phyloP scores from a whole-genome alignment of 2,113 vertebrate genomes.

The Pundamilia nyererei region DNA sequence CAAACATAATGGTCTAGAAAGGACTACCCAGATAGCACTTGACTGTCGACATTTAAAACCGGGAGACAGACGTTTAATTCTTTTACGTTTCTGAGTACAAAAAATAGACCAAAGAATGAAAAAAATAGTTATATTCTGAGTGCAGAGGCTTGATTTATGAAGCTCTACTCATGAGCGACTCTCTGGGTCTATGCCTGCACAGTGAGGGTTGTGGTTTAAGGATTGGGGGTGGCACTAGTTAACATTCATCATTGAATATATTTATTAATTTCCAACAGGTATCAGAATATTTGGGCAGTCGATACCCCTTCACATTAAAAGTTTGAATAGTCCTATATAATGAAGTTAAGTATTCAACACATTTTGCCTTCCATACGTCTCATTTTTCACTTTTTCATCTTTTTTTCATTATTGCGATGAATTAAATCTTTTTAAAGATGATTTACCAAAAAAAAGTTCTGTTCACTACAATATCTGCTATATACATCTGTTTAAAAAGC shows the following conservation, averaged over 20 bases:
- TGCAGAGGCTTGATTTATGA: constrained; percentile 45
- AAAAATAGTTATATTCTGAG: constrained; percentile 53
- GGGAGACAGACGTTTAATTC: constrained; percentile 5
- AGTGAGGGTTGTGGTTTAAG: constrained; percentile 62
- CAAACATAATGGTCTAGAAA: constrained; percentile 20
- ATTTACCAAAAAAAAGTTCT: constrained; percentile 84
- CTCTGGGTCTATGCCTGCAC: constrained; percentile 63
- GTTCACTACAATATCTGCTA: constrained; percentile 82
- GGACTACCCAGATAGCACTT: constrained; percentile 23
- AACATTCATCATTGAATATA: constrained; percentile 62
- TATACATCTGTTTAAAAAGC: constrained; percentile 98
- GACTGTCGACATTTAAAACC: constrained; percentile 30
- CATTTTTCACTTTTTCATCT: constrained; percentile 75
- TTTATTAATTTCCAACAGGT: constrained; percentile 41
- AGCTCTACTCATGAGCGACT: constrained; percentile 33
- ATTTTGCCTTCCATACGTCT: constrained; percentile 21
- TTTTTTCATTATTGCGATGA: constrained; percentile 92
- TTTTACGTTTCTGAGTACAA: constrained; percentile 37
- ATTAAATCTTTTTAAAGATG: constrained; percentile 86
- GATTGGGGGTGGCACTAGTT: constrained; percentile 48
- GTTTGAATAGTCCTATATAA: constrained; percentile 36
- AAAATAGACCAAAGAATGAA: constrained; percentile 59
- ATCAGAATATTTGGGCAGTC: constrained; percentile 55
- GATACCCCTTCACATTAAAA: constrained; percentile 58
- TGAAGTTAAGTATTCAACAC: constrained; percentile 41